Base-by-base conservation (phyloP, 30 jellyfish, hydroid and myxozoan species). In the Pseudorhiza aurosa region DNA sequence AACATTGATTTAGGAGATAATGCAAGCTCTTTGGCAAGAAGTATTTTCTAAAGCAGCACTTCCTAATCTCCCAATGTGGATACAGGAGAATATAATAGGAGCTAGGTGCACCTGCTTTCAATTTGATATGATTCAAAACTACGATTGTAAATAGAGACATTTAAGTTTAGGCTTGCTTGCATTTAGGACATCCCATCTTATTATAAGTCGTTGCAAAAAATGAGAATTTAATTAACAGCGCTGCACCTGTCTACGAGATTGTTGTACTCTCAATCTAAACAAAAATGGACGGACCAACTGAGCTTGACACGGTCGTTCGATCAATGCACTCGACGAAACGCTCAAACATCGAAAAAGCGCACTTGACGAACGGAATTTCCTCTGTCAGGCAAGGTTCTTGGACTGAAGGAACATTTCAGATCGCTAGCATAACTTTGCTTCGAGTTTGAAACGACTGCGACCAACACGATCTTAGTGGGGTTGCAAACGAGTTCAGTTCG, bases 171-270 rank as follows among this genome's bases (percentile, higher is more conserved):
- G 33, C 15, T 28, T 80, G 75, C 71, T 80, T 80, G 84, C 39
- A 65, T 40, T 58, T 45, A 31, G 69, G 58, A 65, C 74, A 12
- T 21, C 65, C 84, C 70, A 11, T 49, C 30, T 39, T 35, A 55
- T 80, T 59, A 33, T 10, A 46, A 32, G 17, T 35, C 39, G 67
- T 76, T 80, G 91, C 65, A 63, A 80, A 78, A 65, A 63, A 80
- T 80, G 84, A 50, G 91, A 62, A 64, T 64, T 80, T 80, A 65
- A 80, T 80, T 80, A 80, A 80, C 73, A 80, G 58, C 22, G 24
- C 29, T 65, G 79, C 91, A 80, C 91, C 91, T 80, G 91, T 8
- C 22, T 21, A 7, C 17, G 39, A 37, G 39, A 7, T 14, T 30
- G n/a, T 71, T 53, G 6, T 47, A 72, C 40, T 31, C 6, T 53